These are phyloP conservation scores for Sitta europaea DNA, from an alignment of 2,113 vertebrate species.

Conservation along the genomic window DNA sequence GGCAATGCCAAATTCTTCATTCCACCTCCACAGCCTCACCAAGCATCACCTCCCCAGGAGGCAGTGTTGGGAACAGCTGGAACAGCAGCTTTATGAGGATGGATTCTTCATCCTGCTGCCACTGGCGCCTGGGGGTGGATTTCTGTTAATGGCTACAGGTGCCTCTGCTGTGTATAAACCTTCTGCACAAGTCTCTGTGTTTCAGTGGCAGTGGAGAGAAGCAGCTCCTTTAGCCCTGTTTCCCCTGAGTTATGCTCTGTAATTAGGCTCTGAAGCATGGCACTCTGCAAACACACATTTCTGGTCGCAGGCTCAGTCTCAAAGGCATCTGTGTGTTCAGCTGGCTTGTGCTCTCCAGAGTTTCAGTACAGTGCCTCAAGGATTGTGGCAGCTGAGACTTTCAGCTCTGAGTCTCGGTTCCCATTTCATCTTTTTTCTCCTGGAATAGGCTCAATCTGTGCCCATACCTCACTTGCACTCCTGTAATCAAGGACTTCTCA, in stretches of 20 bases:
- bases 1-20: background rate
- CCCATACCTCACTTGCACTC: background rate
- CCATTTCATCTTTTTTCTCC: background rate
- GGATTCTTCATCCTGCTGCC: background rate
- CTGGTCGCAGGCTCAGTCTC: background rate
- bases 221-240: background rate
- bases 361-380: background rate
- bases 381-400: background rate
- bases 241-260: background rate
- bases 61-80: background rate
- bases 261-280: background rate
- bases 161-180: background rate
- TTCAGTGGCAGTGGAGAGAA: background rate
- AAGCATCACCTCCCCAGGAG: background rate
- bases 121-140: background rate
- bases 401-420: background rate
- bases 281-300: background rate
- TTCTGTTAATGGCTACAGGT: background rate
- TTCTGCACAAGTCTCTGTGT: accelerated
- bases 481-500: background rate
- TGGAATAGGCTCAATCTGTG: background rate
- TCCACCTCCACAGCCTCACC: background rate
- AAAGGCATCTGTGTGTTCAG: accelerated
- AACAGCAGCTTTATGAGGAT: background rate
- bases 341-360: background rate